Conservation (phyloP, 2,888 invertebrate genomes). For the Acleris literana region DNA sequence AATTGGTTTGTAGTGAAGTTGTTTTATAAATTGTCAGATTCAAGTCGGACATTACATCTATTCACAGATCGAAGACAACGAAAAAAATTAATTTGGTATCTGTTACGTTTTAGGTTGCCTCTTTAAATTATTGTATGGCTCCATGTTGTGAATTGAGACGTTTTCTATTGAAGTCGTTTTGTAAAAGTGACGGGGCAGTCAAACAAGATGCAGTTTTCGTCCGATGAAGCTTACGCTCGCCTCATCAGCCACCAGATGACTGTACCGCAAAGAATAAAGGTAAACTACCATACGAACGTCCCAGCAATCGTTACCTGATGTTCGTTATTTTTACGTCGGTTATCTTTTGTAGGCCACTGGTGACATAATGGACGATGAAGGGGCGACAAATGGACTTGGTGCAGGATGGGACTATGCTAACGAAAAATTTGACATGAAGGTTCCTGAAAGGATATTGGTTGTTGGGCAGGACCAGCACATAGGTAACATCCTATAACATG, state of each 20-base stretch:
- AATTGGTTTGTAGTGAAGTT: too few relatives aligned
- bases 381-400: slow-evolving; percentile 84
- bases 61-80: slow-evolving; percentile 13
- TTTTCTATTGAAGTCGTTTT: slow-evolving; percentile 4
- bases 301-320: background rate
- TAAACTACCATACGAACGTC: slow-evolving; percentile 38
- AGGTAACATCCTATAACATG: slow-evolving; percentile 56
- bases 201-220: slow-evolving; percentile 65
- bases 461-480: slow-evolving; percentile 90
- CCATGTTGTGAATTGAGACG: slow-evolving; percentile 17
- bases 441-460: slow-evolving; percentile 96
- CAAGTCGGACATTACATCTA: slow-evolving; percentile 2
- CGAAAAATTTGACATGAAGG: slow-evolving; percentile 95
- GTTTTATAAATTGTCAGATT: too few relatives aligned
- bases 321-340: background rate
- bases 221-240: slow-evolving; percentile 76
- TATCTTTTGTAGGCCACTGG: slow-evolving; percentile 84
- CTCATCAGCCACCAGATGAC: slow-evolving; percentile 81
- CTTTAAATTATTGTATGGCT: slow-evolving; percentile 20
- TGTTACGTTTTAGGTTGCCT: slow-evolving; percentile 31
- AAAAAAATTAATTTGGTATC: slow-evolving; percentile 9
- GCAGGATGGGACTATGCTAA: slow-evolving; percentile 85
- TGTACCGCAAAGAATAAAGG: slow-evolving; percentile 80
- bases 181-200: slow-evolving; percentile 19
- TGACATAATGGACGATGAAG: slow-evolving; percentile 86